Conservation (phyloP, 2,888 invertebrate species). For the Antheraea assamensis region DNA sequence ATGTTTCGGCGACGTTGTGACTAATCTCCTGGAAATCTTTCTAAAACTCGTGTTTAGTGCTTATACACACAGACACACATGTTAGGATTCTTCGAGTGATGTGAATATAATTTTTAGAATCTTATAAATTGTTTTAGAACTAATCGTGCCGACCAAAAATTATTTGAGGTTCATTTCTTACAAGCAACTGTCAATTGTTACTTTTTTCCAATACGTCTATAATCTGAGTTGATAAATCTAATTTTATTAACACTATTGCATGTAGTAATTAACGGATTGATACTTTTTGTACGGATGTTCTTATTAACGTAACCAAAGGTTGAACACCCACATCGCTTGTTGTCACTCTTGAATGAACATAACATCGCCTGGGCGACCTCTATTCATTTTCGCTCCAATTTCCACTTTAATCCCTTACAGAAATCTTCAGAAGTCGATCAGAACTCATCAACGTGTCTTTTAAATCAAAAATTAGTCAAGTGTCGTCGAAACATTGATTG, state of each 20-base stretch:
- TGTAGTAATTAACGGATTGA: constrained; percentile 39
- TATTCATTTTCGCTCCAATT: constrained; percentile 61
- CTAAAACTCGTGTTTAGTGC: constrained; percentile 59
- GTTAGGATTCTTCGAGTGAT: constrained; percentile 53
- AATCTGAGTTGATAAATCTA: constrained; percentile 37
- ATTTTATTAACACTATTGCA: constrained; percentile 15
- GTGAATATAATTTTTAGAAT: constrained; percentile 50
- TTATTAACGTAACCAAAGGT: constrained; percentile 55
- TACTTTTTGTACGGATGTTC: constrained; percentile 48
- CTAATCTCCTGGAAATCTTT: constrained; percentile 68
- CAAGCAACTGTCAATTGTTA: constrained; percentile 77
- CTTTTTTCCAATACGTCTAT: constrained; percentile 62
- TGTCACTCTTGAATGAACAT: constrained; percentile 80
- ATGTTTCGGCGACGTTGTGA: constrained; percentile 82
- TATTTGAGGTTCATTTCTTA: constrained; percentile 75
- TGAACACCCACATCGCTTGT: constrained; percentile 71
- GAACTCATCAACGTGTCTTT: constrained; percentile 23
- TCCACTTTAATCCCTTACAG: constrained; percentile 49
- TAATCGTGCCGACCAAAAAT: constrained; percentile 70
- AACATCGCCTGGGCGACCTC: constrained; percentile 78
- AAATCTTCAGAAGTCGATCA: constrained; percentile 29
- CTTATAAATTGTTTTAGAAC: constrained; percentile 60
- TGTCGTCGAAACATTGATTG: constrained; percentile 75
- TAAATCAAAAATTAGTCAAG: constrained; percentile 30
- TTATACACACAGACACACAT: constrained; percentile 29